Evolutionary conservation across 2,113 vertebrate species (phyloP).

Genomic region (Daubentonia madagascariensis): DNA sequence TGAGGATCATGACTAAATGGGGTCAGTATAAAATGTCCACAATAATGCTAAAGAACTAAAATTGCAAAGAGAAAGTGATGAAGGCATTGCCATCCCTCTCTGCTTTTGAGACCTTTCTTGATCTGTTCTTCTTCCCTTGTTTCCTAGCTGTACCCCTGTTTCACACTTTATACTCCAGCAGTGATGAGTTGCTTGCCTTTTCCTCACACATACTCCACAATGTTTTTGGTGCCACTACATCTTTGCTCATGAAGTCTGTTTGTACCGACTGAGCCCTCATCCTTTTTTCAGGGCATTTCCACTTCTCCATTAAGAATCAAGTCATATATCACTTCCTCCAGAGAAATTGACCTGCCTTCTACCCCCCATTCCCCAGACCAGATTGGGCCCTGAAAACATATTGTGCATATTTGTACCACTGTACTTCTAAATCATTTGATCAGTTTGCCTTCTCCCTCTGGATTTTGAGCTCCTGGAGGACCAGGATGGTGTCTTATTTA

Average conservation of each 20-base stretch:
- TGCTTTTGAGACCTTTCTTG: neutral
- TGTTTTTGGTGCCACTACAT: neutral
- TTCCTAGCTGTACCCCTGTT: neutral
- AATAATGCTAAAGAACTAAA: neutral
- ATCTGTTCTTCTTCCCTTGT: neutral
- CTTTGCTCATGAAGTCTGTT: neutral
- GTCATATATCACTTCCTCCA: neutral
- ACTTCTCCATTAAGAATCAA: neutral
- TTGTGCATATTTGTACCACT: neutral
- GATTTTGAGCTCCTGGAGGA: neutral
- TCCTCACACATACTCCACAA: neutral
- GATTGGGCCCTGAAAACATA: neutral
- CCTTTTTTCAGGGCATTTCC: neutral
- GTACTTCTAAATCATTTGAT: neutral
- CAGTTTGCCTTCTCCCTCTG: neutral
- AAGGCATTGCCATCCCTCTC: neutral
- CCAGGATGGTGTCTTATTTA: neutral
- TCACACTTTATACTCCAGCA: neutral
- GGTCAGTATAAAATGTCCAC: neutral
- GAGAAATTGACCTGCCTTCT: neutral
- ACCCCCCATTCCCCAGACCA: neutral
- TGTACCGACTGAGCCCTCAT: neutral
- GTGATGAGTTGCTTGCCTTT: neutral
- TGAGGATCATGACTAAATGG: neutral
- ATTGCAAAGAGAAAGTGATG: neutral